phyloP scores from a whole-genome alignment of 1,140 invertebrate species.

The Mycetomoellerius zeteki region DNA sequence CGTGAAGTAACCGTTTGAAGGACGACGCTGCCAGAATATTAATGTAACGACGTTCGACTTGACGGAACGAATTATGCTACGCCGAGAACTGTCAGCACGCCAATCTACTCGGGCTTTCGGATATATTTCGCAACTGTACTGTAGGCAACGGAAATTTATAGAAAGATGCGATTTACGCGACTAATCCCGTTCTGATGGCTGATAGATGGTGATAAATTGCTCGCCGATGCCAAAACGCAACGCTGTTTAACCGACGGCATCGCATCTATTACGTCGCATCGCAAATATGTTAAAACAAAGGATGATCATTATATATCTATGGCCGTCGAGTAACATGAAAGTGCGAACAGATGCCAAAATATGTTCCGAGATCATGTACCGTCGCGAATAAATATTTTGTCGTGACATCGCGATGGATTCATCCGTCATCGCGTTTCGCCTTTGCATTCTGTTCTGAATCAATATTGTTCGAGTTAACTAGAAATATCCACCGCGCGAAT shows the following conservation, averaged over 20 bases:
- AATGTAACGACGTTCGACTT: conserved; percentile 67
- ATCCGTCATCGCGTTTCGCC: conserved; percentile 54
- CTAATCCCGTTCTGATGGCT: conserved; percentile 54
- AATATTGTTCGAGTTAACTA: conserved; percentile 61
- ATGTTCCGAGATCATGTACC: conserved; percentile 41
- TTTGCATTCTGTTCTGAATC: conserved; percentile 53
- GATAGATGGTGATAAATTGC: conserved; percentile 53
- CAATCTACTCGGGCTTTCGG: conserved; percentile 54
- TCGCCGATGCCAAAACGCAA: conserved; percentile 45
- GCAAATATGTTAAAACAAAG: conserved; percentile 51
- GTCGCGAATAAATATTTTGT: conserved; percentile 62
- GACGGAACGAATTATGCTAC: conserved; percentile 64
- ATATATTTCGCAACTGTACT: conserved; percentile 66
- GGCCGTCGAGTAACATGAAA: conserved; percentile 27
- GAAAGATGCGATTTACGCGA: conserved; percentile 12
- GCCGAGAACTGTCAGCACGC: conserved; percentile 69
- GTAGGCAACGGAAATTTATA: conserved; percentile 48
- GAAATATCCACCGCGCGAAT: conserved; percentile 38
- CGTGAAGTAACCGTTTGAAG: conserved; percentile 53
- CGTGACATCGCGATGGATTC: conserved; percentile 46
- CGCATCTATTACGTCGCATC: neutral
- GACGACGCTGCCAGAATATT: conserved; percentile 69
- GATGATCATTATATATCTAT: conserved; percentile 33
- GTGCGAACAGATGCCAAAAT: conserved; percentile 58
- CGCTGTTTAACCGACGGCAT: neutral